Percentiles rank a stretch among this genome's conserved stretches.
Evolutionary conservation across 1,140 invertebrate genomes (phyloP).

Genomic region (Brachionus manjavacas): DNA sequence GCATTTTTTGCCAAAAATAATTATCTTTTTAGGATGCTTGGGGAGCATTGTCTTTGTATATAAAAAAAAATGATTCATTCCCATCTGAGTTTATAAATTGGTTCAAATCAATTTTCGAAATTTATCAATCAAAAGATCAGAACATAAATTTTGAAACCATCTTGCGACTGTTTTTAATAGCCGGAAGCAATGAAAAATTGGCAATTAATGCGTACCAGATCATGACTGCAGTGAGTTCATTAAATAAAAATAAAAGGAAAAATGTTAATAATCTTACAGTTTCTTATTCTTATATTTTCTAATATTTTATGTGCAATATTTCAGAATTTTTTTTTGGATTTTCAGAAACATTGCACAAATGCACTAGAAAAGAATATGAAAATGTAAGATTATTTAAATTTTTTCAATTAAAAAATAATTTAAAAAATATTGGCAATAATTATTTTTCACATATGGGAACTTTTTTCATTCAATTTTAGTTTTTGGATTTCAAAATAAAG

Average conservation of each 20-base stretch:
- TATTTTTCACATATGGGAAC: no score
- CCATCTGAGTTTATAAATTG: slow-evolving; percentile 6
- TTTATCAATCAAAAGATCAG: neutral
- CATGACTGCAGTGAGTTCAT: neutral
- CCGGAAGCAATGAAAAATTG: neutral
- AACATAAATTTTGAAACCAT: neutral
- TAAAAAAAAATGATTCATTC: slow-evolving; percentile 11
- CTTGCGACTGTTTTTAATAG: neutral
- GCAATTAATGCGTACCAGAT: neutral
- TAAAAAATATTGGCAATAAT: no score
- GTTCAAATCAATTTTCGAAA: slow-evolving; percentile 26
- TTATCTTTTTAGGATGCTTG: slow-evolving; percentile 19
- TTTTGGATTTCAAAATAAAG: no score
- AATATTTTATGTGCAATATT: no score
- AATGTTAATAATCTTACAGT: no score
- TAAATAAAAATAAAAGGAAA: neutral
- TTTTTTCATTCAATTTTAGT: no score
- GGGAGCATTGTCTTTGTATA: slow-evolving; percentile 11
- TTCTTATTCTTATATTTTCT: no score
- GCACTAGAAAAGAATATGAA: no score
- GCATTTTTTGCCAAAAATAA: neutral
- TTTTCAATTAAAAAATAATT: no score
- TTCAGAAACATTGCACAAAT: no score
- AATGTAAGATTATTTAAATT: no score
- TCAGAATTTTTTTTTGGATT: no score